Base-by-base conservation (phyloP, 2,797 vertebrate genomes). In the Rhyacichthys aspro region DNA sequence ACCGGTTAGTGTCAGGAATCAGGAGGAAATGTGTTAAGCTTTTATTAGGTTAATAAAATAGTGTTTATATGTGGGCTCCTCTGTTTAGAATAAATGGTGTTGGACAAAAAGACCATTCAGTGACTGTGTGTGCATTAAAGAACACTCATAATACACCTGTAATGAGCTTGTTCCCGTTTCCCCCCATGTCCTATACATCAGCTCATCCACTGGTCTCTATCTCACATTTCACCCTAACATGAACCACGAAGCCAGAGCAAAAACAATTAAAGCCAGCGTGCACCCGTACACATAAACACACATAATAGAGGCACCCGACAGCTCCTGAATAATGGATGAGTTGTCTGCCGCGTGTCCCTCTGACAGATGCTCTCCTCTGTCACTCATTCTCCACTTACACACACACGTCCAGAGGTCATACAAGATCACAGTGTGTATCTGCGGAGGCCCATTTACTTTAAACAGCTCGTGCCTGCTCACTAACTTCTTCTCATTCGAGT, bases 341-440 rank as follows among this genome's bases (percentile, higher is more conserved):
- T 43, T 76, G 77, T 74, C 71, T 68, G 70, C 72, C 47, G 55
- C 59, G 77, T 65, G 66, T 69, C 76, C 67, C 72, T 70, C 46
- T 81, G 80, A 89, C 89, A 89, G 88, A 88, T 89, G 89, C 86
- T 89, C 83, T 68, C 63, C 52, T 61, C 83, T 86, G 84, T 88
- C 89, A 85, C 64, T 88, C 82, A 80, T 78, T 76, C 87, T 85
- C 23, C 28, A 41, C 14, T 2, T 1, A 72, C 44, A 64, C 47
- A 50, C 38, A 38, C 43, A 49, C 42, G 56, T 49, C 37, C 70
- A 63, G 71, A 84, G 87, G 84, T 88, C 82, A 78, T 63, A 63
- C 74, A 88, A 82, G 83, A 78, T 57, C 72, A 71, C 7, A 11
- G 33, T 15, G 4, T 19, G 38, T 61, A 75, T 59, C 23, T 28